These are phyloP conservation scores for Enteromius unitaeniatus DNA, from an alignment of 2,797 vertebrate species.

Conservation along the genomic window DNA sequence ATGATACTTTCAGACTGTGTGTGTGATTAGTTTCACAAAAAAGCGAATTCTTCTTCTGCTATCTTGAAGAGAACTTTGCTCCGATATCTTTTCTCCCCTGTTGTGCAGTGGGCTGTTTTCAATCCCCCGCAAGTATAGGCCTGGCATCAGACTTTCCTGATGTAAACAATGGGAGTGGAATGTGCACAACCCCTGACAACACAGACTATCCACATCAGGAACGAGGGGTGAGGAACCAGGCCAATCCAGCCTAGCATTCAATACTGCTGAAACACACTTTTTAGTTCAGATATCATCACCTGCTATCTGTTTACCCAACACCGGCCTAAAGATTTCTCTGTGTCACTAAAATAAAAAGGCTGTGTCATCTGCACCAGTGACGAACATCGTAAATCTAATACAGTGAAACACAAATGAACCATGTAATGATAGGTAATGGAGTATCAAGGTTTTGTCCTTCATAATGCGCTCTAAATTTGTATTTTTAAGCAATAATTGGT, in stretches of 20 bases:
- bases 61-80: constrained; percentile 19
- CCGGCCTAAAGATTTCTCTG: neutral
- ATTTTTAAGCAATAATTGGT: neutral
- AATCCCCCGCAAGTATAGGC: constrained; percentile 40
- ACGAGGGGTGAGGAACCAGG: constrained; percentile 40
- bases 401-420: neutral
- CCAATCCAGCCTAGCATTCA: constrained; percentile 9
- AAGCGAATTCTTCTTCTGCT: neutral
- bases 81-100: neutral
- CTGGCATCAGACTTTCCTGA: constrained; percentile 66
- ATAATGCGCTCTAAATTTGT: neutral
- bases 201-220: constrained; percentile 42
- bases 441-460: neutral
- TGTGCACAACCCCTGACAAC: constrained; percentile 64
- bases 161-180: constrained; percentile 68
- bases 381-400: neutral
- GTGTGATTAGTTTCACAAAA: neutral
- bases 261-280: constrained; percentile 1
- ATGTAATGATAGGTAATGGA: neutral
- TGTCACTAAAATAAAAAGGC: neutral
- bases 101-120: constrained; percentile 40
- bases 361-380: constrained; percentile 3
- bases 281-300: constrained; percentile 16
- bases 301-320: constrained; percentile 32
- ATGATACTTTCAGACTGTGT: neutral